A percentile compares a stretch with the other conserved stretches of the same genome.
phyloP scores from a whole-genome alignment of 2,113 vertebrate species.

The Vulpes vulpes region DNA sequence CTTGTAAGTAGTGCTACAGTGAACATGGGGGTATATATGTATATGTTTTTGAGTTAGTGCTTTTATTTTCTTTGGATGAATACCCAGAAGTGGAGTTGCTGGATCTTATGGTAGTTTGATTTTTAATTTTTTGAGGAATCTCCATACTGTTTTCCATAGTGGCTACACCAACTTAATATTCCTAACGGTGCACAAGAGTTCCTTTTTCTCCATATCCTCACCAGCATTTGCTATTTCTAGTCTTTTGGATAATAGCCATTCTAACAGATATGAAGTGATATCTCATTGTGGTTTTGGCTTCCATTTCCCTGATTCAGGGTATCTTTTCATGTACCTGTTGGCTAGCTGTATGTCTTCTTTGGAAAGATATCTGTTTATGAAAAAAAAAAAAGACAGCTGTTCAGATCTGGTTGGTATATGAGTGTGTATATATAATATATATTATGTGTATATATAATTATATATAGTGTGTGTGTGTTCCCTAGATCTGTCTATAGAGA shows the following conservation, averaged over 20 bases:
- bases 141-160: not conserved
- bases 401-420: not conserved
- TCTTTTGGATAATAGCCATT: not conserved
- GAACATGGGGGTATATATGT: not conserved
- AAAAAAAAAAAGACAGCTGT: not conserved
- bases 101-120: not conserved
- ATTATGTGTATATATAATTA: too few relatives aligned
- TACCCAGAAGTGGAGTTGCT: not conserved
- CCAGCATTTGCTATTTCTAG: not conserved
- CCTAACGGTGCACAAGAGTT: not conserved
- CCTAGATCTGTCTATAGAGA: not conserved
- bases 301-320: not conserved
- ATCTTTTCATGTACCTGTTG: not conserved
- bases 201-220: not conserved
- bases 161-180: not conserved
- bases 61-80: not conserved
- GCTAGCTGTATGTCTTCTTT: not conserved
- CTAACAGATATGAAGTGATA: not conserved
- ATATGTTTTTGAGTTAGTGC: not conserved
- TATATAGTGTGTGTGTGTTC: not conserved
- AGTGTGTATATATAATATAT: not conserved
- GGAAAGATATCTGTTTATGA: not conserved
- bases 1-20: not conserved
- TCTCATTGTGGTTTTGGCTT: not conserved
- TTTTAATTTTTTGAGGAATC: not conserved